Evolutionary conservation across 2,113 vertebrate genomes (phyloP).

Genomic region (Psammodynastes pulverulentus): DNA sequence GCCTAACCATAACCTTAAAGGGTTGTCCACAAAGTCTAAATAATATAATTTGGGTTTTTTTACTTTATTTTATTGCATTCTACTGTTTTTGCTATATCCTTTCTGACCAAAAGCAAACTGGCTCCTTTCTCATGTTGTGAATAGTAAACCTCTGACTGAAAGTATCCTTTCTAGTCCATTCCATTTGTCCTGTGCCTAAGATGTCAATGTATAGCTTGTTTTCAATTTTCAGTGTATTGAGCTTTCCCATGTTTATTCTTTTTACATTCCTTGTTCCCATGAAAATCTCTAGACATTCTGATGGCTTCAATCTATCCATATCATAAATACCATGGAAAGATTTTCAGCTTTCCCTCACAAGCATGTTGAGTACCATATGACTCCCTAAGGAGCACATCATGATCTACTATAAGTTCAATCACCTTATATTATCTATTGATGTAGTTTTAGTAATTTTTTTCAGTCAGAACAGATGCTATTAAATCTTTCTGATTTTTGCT

Average conservation of each 20-base stretch:
- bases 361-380: not conserved
- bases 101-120: not conserved
- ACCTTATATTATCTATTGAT: not conserved
- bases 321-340: not conserved
- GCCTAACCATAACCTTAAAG: not conserved
- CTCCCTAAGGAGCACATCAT: not conserved
- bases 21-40: not conserved
- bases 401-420: not conserved
- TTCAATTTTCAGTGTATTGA: not conserved
- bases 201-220: not conserved
- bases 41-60: not conserved
- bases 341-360: not conserved
- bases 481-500: not conserved
- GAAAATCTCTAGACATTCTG: not conserved
- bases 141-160: not conserved
- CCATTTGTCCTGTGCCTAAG: not conserved
- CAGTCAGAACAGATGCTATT: not conserved
- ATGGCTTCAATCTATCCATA: not conserved
- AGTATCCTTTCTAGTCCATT: not conserved
- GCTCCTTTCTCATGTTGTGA: not conserved
- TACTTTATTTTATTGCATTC: not conserved
- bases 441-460: not conserved
- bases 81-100: not conserved
- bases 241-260: not conserved
- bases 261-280: not conserved